These are phyloP conservation scores for mouse (Mus musculus) DNA, from an alignment of 2,113 vertebrate genomes.

Conservation along the genomic window GRCm39 chr1:158180001-158180500, in stretches of 20 bases:
- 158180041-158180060: not conserved
- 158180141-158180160: not conserved
- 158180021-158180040: not conserved
- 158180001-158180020: not conserved
- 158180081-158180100: not conserved
- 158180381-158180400: not conserved
- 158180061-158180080: not conserved
- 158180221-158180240: conserved; percentile 47
- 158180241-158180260: conserved; percentile 20
- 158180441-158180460: not conserved
- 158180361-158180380: conserved; percentile 48
- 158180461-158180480: not conserved
- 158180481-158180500: not conserved
- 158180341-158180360: conserved; percentile 27
- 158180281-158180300: conserved; percentile 42
- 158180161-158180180: conserved; percentile 6
- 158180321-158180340: not conserved
- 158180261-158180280: conserved; percentile 57
- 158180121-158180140: not conserved
- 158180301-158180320: not conserved
- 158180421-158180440: not conserved
- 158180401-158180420: not conserved
- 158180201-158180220: not conserved
- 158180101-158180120: not conserved
- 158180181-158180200: not conserved